Base-by-base conservation (phyloP, 1,140 invertebrate species). In the Lepidostoma basale region DNA sequence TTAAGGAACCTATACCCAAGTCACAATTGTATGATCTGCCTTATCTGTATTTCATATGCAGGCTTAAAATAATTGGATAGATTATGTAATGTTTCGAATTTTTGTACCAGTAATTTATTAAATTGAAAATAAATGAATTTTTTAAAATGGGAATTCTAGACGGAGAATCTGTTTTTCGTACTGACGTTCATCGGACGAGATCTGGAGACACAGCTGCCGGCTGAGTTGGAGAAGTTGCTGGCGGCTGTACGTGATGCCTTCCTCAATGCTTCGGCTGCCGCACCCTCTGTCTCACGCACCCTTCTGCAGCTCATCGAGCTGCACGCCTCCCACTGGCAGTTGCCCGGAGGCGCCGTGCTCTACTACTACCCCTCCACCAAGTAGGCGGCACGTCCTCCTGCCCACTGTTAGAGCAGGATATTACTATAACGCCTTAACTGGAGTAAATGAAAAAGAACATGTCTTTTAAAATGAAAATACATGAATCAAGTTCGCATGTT, bases 261-360 rank as follows among this genome's bases (percentile, higher is more conserved):
- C 79, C 84, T 95, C 47, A 88, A 88, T 73, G 86, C 90, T 4
- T 86, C 86, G 20, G 85, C 84, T 20, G 85, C 84, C 25, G 82
- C 88, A 14, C 85, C 89, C 5, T 83, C 86, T 40, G 88, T 91
- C 36, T 86, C 91, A 67, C 92, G 92, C 75, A 95, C 92, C 0
- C 84, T 96, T 12, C 83, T 96, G 62, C 93, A 96, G 78, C 83
- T 96, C 22, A 94, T 96, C 63, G 94, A 96, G 76, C 82, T 96
- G 45, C 90, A 93, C 76, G 93, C 93, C 0, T 92, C 92, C 0
- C 88, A 91, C 75, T 96, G 94, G 94, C 91, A 95, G 77, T 84
- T 96, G 44, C 90, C 92, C 16, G 92, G 92, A 22, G 89, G 91
- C 4, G 92, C 94, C 1, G 90, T 95, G 28, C 87, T 94, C 49